Conservation (phyloP, 2,888 invertebrate genomes). For the Scaptomyza caliginosa region DNA sequence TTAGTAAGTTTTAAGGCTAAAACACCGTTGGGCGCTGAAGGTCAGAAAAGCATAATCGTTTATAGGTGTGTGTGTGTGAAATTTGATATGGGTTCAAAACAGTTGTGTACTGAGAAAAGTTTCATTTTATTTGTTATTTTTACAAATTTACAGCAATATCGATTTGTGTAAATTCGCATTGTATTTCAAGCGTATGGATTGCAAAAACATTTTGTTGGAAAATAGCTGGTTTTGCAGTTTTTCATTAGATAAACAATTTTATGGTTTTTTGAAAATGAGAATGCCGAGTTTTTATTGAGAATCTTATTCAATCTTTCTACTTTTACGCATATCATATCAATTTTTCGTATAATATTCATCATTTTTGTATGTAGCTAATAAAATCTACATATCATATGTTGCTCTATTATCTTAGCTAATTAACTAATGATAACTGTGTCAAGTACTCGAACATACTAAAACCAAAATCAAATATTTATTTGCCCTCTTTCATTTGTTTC, state of each 20-base stretch:
- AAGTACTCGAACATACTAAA: constrained; percentile 40
- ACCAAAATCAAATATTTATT: constrained; percentile 40
- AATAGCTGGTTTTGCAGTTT: background rate
- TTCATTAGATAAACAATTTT: background rate
- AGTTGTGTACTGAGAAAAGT: constrained; percentile 20
- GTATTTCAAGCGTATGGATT: background rate
- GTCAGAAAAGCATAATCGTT: constrained; percentile 12
- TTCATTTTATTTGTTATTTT: constrained; percentile 5
- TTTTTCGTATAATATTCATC: background rate
- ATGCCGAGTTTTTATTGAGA: background rate
- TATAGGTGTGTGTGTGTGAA: constrained; percentile 20
- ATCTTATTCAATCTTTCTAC: background rate
- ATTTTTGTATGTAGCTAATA: background rate
- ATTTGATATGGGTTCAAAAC: constrained; percentile 24
- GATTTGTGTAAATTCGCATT: background rate
- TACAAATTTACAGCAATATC: constrained; percentile 1
- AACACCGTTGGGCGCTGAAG: constrained; percentile 25
- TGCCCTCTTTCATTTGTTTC: constrained; percentile 33
- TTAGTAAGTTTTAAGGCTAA: constrained; percentile 20
- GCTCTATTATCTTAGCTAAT: constrained; percentile 38
- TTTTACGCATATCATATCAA: background rate
- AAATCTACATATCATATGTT: background rate
- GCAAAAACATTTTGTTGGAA: background rate
- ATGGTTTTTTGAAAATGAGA: background rate
- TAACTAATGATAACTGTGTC: constrained; percentile 53